Evolutionary conservation across 2,113 vertebrate genomes (phyloP).

Genomic region (Bos javanicus): DNA sequence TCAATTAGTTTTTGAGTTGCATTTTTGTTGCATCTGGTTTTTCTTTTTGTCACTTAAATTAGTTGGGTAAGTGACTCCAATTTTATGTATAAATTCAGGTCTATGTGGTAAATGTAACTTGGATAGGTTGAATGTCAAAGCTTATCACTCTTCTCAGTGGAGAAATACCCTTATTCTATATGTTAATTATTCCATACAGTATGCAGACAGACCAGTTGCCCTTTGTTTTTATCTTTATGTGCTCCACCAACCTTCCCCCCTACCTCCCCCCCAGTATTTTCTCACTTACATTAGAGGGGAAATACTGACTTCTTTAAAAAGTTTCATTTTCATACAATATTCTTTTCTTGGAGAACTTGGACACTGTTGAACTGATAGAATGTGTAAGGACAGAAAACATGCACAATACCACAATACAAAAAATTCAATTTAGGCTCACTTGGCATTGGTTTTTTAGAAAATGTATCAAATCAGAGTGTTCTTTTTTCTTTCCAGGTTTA

Average conservation of each 20-base stretch:
- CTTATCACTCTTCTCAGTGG: background rate
- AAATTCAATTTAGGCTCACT: background rate
- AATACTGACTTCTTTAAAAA: background rate
- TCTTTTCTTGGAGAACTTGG: background rate
- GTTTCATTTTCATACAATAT: background rate
- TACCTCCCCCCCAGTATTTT: background rate
- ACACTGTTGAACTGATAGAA: background rate
- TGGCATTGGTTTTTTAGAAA: background rate
- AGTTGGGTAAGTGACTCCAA: background rate
- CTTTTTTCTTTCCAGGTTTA: conserved; percentile 86
- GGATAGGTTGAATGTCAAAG: background rate
- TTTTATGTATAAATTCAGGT: background rate
- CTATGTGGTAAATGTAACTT: background rate
- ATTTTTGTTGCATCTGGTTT: background rate
- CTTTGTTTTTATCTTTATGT: background rate
- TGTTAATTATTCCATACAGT: background rate
- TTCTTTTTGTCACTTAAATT: background rate
- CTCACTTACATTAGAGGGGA: background rate
- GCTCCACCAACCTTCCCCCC: background rate
- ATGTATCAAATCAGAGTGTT: background rate
- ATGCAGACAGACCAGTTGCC: background rate
- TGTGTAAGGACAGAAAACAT: background rate
- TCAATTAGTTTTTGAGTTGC: background rate
- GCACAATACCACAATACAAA: background rate
- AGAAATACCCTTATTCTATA: background rate